Conservation (phyloP, 2,888 invertebrate species). For the Cataglyphis rosenhaueri region DNA sequence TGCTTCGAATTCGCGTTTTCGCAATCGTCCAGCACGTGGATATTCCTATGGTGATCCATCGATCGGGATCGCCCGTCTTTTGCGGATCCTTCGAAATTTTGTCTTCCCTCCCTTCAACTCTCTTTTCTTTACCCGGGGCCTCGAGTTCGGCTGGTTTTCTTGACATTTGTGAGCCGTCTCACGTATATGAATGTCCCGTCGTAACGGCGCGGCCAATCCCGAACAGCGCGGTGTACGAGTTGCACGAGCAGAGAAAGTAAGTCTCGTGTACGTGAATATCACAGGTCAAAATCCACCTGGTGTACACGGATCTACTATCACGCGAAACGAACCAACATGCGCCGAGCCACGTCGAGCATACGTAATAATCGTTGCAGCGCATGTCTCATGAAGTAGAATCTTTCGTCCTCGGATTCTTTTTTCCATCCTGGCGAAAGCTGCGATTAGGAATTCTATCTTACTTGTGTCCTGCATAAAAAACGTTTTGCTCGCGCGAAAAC, state of each 20-base stretch:
- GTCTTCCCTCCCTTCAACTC: slow-evolving; percentile 25
- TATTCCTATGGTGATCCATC: slow-evolving; percentile 16
- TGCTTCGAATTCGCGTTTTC: slow-evolving; percentile 20
- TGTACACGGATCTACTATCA: slow-evolving; percentile 64
- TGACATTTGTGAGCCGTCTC: slow-evolving; percentile 74
- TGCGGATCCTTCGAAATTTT: slow-evolving; percentile 42
- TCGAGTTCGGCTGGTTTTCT: slow-evolving; percentile 67
- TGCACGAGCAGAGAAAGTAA: slow-evolving; percentile 82
- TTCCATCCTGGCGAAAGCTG: slow-evolving; percentile 66
- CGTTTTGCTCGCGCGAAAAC: not conserved
- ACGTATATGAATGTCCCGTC: slow-evolving; percentile 70
- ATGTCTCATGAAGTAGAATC: slow-evolving; percentile 42
- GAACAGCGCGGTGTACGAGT: slow-evolving; percentile 56
- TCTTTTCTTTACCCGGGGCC: slow-evolving; percentile 30
- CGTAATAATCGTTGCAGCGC: slow-evolving; percentile 46
- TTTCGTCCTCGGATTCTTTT: slow-evolving; percentile 65
- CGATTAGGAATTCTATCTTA: not conserved
- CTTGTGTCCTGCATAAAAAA: slow-evolving; percentile 3
- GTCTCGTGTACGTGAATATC: slow-evolving; percentile 82
- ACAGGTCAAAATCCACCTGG: slow-evolving; percentile 80
- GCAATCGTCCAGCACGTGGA: slow-evolving; percentile 12
- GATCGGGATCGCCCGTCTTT: slow-evolving; percentile 22
- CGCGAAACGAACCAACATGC: slow-evolving; percentile 36
- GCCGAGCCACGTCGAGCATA: slow-evolving; percentile 26
- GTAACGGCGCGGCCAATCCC: slow-evolving; percentile 69